phyloP scores from a whole-genome alignment of 2,888 invertebrate species.

The Chrysina gloriosa region DNA sequence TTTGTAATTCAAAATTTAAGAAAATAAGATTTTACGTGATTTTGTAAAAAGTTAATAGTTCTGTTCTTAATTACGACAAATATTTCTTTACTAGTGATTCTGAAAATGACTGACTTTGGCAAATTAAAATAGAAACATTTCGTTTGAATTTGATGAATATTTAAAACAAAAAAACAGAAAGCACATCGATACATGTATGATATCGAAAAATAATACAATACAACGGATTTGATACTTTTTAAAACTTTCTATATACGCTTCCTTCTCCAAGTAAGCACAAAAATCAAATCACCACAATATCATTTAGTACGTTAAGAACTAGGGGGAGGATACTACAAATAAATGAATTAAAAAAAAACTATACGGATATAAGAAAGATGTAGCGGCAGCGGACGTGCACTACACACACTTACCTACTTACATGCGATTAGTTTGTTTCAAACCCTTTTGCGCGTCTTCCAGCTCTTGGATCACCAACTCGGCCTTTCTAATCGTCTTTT shows the following conservation, averaged over 20 bases:
- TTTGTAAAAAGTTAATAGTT: no score
- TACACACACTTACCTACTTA: conserved; percentile 27
- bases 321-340: background rate
- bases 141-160: no score
- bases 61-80: no score
- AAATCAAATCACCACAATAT: conserved; percentile 12
- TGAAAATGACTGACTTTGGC: no score
- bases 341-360: background rate
- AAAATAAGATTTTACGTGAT: no score
- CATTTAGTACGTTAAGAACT: conserved; percentile 26
- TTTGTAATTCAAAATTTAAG: no score
- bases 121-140: no score
- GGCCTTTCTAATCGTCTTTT: conserved; percentile 41
- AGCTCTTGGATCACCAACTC: conserved; percentile 36
- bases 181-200: no score
- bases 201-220: no score
- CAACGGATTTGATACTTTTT: no score
- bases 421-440: conserved; percentile 27
- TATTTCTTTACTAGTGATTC: no score
- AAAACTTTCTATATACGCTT: background rate
- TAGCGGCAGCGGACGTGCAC: conserved; percentile 21
- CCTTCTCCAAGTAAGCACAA: background rate
- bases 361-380: conserved; percentile 10
- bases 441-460: conserved; percentile 32
- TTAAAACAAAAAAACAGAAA: no score